Evolutionary conservation across 2,888 invertebrate genomes (phyloP), one percentile per base, ranked within the genome.

Genomic region (Autographa gamma): DNA sequence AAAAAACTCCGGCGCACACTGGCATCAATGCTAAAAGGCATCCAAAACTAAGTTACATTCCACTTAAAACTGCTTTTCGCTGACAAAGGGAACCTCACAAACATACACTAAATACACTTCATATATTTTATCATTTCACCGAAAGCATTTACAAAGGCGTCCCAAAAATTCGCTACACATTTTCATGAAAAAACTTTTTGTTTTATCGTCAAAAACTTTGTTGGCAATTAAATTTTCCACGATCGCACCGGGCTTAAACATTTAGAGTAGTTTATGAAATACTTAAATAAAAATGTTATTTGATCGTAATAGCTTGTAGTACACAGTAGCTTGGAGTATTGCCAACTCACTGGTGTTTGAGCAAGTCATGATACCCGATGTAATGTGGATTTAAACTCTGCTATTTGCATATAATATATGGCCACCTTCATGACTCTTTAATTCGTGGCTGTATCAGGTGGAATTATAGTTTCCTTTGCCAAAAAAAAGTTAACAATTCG

Each of bases 271-370:
- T 72, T 61, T 61, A 69, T 65, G 58, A 54, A 67, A 70, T 34
- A 71, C 41, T 60, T 32, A 59, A 59, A 59, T 32, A 75, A 72
- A 79, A 81, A 71, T 79, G 61, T 60, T 71, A 74, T 77, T 65
- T 74, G 73, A 75, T 79, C 74, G 73, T 86, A 85, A 85, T 84
- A 71, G 85, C 79, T 82, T 86, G 85, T 86, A 83, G 74, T 78
- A 85, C 83, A 83, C 74, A 79, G 73, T 68, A 76, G 71, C 61
- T 73, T 91, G 91, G 91, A 90, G 71, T 76, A 66, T 48, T 85
- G 91, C 91, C 91, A 91, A 81, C 73, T 73, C 67, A 73, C 69
- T 78, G 66, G 78, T 73, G 82, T 85, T 86, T 86, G 86, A 89
- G 83, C 83, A 80, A 70, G 70, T 74, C 79, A 81, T 80, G 84